Percentiles rank a stretch among this genome's conserved stretches.
Evolutionary conservation across 2,797 vertebrate species (phyloP).

Genomic region (Lepilemur septentrionalis): DNA sequence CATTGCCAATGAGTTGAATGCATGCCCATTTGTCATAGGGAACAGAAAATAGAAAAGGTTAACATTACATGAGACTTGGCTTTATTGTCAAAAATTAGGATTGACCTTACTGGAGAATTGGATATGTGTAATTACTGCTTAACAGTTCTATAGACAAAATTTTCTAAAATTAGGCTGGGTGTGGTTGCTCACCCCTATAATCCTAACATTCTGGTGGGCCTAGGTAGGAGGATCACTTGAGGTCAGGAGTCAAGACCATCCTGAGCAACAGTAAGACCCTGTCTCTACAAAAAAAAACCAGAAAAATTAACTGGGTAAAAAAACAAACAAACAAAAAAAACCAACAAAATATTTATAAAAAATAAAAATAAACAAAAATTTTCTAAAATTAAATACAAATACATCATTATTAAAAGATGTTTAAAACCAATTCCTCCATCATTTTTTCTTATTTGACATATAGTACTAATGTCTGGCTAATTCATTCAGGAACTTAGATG

Average conservation of each 20-base stretch:
- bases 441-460: background rate
- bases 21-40: background rate
- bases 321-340: too few species aligned
- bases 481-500: background rate
- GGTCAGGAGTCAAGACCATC: too few species aligned
- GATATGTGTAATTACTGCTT: background rate
- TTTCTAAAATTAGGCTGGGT: background rate
- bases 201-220: too few species aligned
- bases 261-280: too few species aligned
- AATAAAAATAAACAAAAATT: background rate
- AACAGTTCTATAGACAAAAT: background rate
- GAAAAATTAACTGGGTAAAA: too few species aligned
- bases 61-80: background rate
- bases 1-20: background rate
- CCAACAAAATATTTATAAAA: too few species aligned
- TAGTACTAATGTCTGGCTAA: background rate
- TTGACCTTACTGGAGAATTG: background rate
- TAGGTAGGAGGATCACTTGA: too few species aligned
- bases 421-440: background rate
- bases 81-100: background rate
- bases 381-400: background rate
- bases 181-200: too few species aligned
- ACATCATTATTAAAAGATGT: background rate
- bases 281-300: too few species aligned
- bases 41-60: background rate